A percentile compares a stretch with the other conserved stretches of the same genome.
Evolutionary conservation across 2,797 vertebrate genomes (phyloP).

Genomic region (Botia kubotai): DNA sequence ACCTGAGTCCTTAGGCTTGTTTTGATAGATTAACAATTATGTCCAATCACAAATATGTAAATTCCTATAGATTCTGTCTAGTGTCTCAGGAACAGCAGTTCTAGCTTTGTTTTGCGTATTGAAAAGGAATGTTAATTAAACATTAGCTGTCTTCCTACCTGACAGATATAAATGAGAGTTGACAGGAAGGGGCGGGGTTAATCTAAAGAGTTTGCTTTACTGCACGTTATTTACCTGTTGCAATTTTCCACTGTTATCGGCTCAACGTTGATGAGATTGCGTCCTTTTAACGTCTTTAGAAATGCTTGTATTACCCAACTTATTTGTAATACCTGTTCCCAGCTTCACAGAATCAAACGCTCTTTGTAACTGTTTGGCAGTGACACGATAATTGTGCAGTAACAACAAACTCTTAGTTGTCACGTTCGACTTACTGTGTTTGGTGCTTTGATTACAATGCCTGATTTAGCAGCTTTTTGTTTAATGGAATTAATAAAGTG

Average conservation of each 20-base stretch:
- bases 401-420: conserved; percentile 68
- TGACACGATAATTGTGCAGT: conserved; percentile 79
- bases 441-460: conserved; percentile 81
- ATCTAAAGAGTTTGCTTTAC: conserved; percentile 4
- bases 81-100: conserved; percentile 58
- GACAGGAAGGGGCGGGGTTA: not conserved
- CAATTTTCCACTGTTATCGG: not conserved
- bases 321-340: conserved; percentile 18
- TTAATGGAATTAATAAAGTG: conserved; percentile 77
- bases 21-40: conserved; percentile 32
- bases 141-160: conserved; percentile 21
- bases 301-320: conserved; percentile 14
- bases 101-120: conserved; percentile 31
- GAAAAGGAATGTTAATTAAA: conserved; percentile 35
- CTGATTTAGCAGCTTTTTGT: conserved; percentile 78
- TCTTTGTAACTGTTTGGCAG: conserved; percentile 62
- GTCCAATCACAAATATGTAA: conserved; percentile 24
- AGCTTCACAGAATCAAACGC: conserved; percentile 43
- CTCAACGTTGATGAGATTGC: not conserved
- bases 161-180: not conserved
- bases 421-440: conserved; percentile 76
- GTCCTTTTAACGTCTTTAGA: conserved; percentile 38
- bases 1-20: conserved; percentile 25
- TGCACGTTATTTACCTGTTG: conserved; percentile 8
- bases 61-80: conserved; percentile 34